Evolutionary conservation across 2,888 invertebrate species (phyloP).

Genomic region (Protonemura montana): DNA sequence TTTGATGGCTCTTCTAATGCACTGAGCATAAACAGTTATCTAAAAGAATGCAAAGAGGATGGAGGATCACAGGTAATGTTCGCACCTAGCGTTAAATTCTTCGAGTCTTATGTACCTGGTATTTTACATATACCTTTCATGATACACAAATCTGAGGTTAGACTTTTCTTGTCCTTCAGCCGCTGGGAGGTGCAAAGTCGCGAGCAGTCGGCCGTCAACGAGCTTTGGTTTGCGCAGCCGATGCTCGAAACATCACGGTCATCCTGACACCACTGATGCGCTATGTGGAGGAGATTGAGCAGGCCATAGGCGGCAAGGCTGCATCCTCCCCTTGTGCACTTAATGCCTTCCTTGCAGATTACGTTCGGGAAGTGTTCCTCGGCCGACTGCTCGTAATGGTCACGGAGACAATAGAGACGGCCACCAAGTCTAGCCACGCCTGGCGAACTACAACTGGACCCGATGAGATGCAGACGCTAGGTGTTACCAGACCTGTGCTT

Average conservation of each 20-base stretch:
- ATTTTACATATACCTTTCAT: too few species aligned
- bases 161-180: too few species aligned
- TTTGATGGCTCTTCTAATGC: conserved; percentile 74
- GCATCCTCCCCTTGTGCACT: conserved; percentile 72
- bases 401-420: conserved; percentile 71
- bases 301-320: conserved; percentile 60
- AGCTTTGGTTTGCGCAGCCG: conserved; percentile 77
- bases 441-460: conserved; percentile 80
- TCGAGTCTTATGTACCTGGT: too few species aligned
- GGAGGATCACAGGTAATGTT: conserved; percentile 41
- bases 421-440: conserved; percentile 78
- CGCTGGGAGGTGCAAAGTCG: not conserved
- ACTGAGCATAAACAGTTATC: conserved; percentile 62
- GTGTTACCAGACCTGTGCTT: conserved; percentile 70
- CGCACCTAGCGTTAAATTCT: too few species aligned
- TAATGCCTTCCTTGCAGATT: conserved; percentile 84
- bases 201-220: conserved; percentile 61
- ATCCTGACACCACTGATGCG: conserved; percentile 83
- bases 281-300: conserved; percentile 86
- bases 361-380: conserved; percentile 86
- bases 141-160: too few species aligned
- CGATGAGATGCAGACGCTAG: conserved; percentile 70
- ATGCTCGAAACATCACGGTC: conserved; percentile 76
- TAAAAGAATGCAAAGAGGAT: conserved; percentile 58
- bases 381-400: conserved; percentile 75